Evolutionary conservation across 2,797 vertebrate genomes (phyloP).

Genomic region (Mastacembelus armatus): DNA sequence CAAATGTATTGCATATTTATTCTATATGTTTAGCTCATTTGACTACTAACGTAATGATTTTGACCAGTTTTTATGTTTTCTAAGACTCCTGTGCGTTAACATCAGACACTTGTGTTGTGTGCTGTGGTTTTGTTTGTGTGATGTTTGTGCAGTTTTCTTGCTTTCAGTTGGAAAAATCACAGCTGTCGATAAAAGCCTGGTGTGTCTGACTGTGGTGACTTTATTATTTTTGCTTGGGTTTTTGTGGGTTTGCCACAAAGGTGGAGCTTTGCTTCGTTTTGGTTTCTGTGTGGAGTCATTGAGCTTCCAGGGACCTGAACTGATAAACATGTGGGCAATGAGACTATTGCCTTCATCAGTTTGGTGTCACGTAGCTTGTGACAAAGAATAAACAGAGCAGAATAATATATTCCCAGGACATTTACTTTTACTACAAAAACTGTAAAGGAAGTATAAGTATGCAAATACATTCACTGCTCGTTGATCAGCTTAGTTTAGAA

Average conservation of each 20-base stretch:
- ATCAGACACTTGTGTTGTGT: slow-evolving; percentile 42
- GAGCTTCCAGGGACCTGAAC: slow-evolving; percentile 89
- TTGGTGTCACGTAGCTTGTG: slow-evolving; percentile 24
- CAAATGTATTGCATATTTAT: too few relatives aligned
- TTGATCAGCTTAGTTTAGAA: too few relatives aligned
- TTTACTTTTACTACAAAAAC: slow-evolving; percentile 2
- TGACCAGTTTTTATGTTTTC: slow-evolving; percentile 5
- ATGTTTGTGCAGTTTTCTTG: slow-evolving; percentile 25
- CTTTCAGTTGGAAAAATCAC: slow-evolving; percentile 34
- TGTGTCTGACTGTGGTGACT: slow-evolving; percentile 41
- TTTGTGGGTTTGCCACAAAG: slow-evolving; percentile 62
- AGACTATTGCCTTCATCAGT: slow-evolving; percentile 36
- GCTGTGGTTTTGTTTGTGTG: slow-evolving; percentile 45
- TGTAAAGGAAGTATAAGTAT: background rate
- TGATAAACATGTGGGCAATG: slow-evolving; percentile 32
- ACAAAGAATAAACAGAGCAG: slow-evolving; percentile 16
- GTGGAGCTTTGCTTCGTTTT: slow-evolving; percentile 68
- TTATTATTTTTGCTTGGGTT: slow-evolving; percentile 47
- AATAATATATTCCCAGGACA: background rate
- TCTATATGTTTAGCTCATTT: slow-evolving; percentile 54
- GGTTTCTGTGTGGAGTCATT: slow-evolving; percentile 70
- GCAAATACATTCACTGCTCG: too few relatives aligned
- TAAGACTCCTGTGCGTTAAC: slow-evolving; percentile 19
- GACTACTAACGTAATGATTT: slow-evolving; percentile 58
- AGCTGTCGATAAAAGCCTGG: slow-evolving; percentile 23